phyloP scores from a whole-genome alignment of 2,797 vertebrate species.

The Philypnodon macrostomus region DNA sequence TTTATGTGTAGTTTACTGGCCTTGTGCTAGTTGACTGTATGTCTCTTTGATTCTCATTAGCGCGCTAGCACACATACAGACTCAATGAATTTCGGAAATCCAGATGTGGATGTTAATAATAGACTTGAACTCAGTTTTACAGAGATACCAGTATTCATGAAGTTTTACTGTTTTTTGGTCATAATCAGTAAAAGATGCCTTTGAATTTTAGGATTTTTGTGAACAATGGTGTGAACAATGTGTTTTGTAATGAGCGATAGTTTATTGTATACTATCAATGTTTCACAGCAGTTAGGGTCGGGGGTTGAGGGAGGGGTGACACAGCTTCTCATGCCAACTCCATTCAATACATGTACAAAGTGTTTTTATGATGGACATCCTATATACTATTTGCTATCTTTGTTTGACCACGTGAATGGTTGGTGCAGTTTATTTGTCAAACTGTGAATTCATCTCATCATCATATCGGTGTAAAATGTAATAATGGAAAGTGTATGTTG shows the following conservation, averaged over 20 bases:
- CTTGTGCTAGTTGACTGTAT: slow-evolving; percentile 51
- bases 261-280: too few species aligned
- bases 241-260: slow-evolving; percentile 85
- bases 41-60: slow-evolving; percentile 50
- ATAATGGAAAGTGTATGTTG: slow-evolving; percentile 78
- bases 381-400: slow-evolving; percentile 81
- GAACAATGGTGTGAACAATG: slow-evolving; percentile 81
- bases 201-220: slow-evolving; percentile 82
- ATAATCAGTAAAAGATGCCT: slow-evolving; percentile 83
- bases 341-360: slow-evolving; percentile 78
- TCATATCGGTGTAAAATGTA: slow-evolving; percentile 79
- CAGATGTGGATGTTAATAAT: slow-evolving; percentile 35
- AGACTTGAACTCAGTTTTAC: slow-evolving; percentile 53
- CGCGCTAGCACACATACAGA: slow-evolving; percentile 12
- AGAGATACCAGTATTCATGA: slow-evolving; percentile 52
- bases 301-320: slow-evolving; percentile 43
- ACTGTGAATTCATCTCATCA: slow-evolving; percentile 80
- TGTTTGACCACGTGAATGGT: slow-evolving; percentile 80
- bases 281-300: slow-evolving; percentile 32
- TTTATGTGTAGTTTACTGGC: slow-evolving; percentile 65
- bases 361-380: slow-evolving; percentile 79
- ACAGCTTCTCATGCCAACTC: slow-evolving; percentile 70
- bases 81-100: slow-evolving; percentile 12
- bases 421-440: slow-evolving; percentile 79
- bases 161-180: slow-evolving; percentile 68